A percentile compares a stretch with the other conserved stretches of the same genome.
phyloP scores from a whole-genome alignment of 2,888 invertebrate species.

The Uropetala carovei region DNA sequence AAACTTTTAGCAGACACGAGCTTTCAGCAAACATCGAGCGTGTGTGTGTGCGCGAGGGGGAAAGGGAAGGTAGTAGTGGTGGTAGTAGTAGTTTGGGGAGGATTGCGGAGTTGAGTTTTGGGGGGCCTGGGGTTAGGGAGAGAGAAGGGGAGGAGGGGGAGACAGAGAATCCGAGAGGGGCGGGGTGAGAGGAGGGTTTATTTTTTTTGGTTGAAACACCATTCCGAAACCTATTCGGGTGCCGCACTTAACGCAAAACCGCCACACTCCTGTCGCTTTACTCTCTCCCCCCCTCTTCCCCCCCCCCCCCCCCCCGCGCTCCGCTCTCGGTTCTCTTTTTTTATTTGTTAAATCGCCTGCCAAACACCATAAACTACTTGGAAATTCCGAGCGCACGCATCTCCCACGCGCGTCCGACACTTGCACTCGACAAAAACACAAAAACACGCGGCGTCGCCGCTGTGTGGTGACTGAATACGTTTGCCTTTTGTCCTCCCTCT shows the following conservation, averaged over 20 bases:
- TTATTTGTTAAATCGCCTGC: neutral
- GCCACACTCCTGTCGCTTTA: neutral
- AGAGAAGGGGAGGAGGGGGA: neutral
- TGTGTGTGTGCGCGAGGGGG: neutral
- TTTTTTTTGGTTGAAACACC: neutral
- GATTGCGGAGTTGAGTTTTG: neutral
- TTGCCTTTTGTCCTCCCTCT: neutral
- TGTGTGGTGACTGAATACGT: neutral
- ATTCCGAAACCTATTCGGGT: constrained; percentile 1
- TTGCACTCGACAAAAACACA: neutral
- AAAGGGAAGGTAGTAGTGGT: too few species aligned
- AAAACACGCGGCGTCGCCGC: neutral
- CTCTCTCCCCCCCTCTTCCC: too few species aligned
- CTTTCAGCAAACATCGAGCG: constrained; percentile 49
- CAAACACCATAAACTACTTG: neutral
- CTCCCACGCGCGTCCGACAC: neutral
- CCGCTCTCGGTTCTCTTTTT: neutral
- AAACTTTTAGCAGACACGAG: constrained; percentile 52
- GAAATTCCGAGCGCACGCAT: constrained; percentile 7
- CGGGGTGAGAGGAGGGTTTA: neutral
- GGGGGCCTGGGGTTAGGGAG: too few species aligned
- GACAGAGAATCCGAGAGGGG: constrained; percentile 21
- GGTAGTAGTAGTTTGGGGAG: neutral
- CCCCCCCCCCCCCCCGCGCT: too few species aligned
- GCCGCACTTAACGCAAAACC: neutral